Percentiles rank a stretch among this genome's conserved stretches.
These are phyloP conservation scores for Ostrea denselamellosa DNA, from an alignment of 1,140 invertebrate genomes.

Conservation along the genomic window DNA sequence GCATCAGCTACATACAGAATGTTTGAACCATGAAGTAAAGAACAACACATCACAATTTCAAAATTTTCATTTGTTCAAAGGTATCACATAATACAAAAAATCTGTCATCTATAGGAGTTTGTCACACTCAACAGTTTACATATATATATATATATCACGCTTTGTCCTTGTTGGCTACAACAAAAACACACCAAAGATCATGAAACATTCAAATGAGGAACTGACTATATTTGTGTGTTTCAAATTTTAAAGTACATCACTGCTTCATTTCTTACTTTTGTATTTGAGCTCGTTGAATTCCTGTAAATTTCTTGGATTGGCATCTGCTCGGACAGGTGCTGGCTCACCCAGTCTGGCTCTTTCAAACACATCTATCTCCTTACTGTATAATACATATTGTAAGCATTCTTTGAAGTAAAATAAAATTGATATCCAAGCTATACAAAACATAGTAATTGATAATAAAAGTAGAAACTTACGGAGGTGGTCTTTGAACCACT, in stretches of 20 bases:
- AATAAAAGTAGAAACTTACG: slow-evolving; percentile 56
- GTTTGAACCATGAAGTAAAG: background rate
- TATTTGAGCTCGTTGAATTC: slow-evolving; percentile 72
- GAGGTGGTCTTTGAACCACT: slow-evolving; percentile 69
- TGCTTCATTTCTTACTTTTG: slow-evolving; percentile 62
- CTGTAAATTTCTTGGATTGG: slow-evolving; percentile 62
- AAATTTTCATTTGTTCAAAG: background rate
- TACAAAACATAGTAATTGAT: too few species aligned
- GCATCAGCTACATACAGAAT: background rate
- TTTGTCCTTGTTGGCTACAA: slow-evolving; percentile 21
- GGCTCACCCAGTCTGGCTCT: slow-evolving; percentile 70
- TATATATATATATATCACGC: background rate
- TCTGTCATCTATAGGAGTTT: background rate
- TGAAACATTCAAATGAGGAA: background rate
- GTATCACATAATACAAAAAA: background rate
- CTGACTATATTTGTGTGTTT: background rate
- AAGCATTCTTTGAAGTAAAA: background rate
- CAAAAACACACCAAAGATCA: slow-evolving; percentile 29
- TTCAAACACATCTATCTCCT: slow-evolving; percentile 73
- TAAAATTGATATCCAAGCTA: too few species aligned
- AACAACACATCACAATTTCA: background rate
- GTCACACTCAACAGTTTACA: background rate
- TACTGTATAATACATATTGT: slow-evolving; percentile 42
- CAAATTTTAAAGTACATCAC: background rate
- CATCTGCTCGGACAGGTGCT: slow-evolving; percentile 64